These are phyloP conservation scores for Agelas oroides DNA, from an alignment of 37 sponge, comb jelly and placozoan species.

Conservation along the genomic window DNA sequence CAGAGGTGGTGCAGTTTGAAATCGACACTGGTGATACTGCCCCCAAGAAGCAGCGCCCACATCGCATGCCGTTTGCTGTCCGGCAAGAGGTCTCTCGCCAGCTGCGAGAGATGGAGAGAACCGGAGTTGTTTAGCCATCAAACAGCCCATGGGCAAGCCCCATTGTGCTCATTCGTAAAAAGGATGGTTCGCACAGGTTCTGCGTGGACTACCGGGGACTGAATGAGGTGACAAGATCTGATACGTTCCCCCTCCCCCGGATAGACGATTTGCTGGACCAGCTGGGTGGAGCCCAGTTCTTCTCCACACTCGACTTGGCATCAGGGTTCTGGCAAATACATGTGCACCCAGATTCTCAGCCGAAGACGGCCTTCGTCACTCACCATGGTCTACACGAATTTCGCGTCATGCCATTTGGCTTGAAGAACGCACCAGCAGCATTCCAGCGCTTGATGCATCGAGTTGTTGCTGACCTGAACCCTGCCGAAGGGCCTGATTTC, in stretches of 20 bases:
- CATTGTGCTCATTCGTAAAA: too few relatives aligned
- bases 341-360: conserved; percentile 39
- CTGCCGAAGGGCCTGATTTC: conserved; percentile 25
- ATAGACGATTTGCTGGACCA: conserved; percentile 57
- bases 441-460: conserved; percentile 48
- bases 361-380: conserved; percentile 62
- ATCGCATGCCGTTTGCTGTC: conserved; percentile 41
- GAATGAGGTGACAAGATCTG: conserved; percentile 38
- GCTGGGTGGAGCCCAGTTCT: conserved; percentile 20
- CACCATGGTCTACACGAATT: conserved; percentile 58
- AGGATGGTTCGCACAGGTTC: too few relatives aligned
- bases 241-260: conserved; percentile 45
- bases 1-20: conserved; percentile 27
- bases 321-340: conserved; percentile 55
- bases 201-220: conserved; percentile 34
- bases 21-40: conserved; percentile 52
- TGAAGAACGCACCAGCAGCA: conserved; percentile 41
- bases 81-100: conserved; percentile 35
- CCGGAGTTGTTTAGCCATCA: too few relatives aligned
- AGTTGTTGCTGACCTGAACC: conserved; percentile 23
- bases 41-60: conserved; percentile 36
- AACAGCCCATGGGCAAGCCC: too few relatives aligned
- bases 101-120: conserved; percentile 41
- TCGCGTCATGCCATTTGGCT: conserved; percentile 59
- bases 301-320: conserved; percentile 43